Base-by-base conservation (phyloP, 2,888 invertebrate species). In the Mesorhabditis sp. region DNA sequence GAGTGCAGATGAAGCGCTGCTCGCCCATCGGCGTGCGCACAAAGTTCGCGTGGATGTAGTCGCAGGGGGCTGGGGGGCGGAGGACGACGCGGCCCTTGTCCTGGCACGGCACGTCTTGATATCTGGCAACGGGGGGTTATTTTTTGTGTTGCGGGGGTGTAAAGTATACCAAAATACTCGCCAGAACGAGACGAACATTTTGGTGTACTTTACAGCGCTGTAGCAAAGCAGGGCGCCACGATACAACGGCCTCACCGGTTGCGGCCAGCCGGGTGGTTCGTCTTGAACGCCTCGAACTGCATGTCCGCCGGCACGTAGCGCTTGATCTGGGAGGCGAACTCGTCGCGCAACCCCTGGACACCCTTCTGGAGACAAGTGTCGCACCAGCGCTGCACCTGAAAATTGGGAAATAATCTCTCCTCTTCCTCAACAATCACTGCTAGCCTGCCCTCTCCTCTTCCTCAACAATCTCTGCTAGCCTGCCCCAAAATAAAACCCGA, bases 11-110 rank as follows among this genome's bases (percentile, higher is more conserved):
- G 68, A 80, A 80, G 7, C 77, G 73, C 15, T 75, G 74, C 5
- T 77, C 76, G 58, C 66, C 71, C 43, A 71, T 71, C 4, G 72
- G 70, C 10, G 73, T 74, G 10, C 69, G 71, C 44, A 80, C 72
- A 65, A 75, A 80, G 67, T 80, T 80, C 13, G 80, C 80, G 67
- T 80, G 80, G 45, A 80, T 80, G 68, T 77, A 80, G 70, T 80
- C 79, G 15, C 45, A 45, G 2, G 64, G 3, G 15, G 72, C 74
- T 7, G 80, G 80, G 58, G 67, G 73, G 6, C 71, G 75, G 61
- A 80, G 65, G 5, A 76, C 67, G 41, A 80, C 69, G 0, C 79
- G 75, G n/a, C 68, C 65, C 64, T 76, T 69, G 61, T 80, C 80
- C 61, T 75, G 74, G 44, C 80, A 80, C 45, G 75, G 75, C 6